phyloP scores from a whole-genome alignment of 2,113 vertebrate genomes.

The Edolisoma coerulescens region DNA sequence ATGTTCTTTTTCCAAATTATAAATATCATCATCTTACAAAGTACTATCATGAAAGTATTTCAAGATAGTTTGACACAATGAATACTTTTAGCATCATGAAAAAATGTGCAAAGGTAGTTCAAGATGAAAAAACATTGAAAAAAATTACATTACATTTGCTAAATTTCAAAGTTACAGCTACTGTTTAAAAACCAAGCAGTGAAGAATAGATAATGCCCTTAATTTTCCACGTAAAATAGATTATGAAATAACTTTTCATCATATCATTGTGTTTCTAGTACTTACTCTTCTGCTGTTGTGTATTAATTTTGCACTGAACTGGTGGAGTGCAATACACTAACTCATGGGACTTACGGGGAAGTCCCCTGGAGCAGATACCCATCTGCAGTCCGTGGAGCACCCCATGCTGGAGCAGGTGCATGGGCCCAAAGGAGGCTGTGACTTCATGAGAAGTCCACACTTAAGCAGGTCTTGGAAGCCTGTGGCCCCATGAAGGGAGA shows the following conservation, averaged over 20 bases:
- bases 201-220: neutral
- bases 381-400: neutral
- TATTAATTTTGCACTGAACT: neutral
- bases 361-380: neutral
- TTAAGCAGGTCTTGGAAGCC: neutral
- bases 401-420: neutral
- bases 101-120: neutral
- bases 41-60: neutral
- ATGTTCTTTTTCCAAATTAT: neutral
- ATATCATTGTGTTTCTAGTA: neutral
- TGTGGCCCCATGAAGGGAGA: neutral
- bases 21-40: neutral
- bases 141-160: neutral
- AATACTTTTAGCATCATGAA: neutral
- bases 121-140: neutral
- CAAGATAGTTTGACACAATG: neutral
- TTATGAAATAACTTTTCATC: neutral
- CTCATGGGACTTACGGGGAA: rapidly evolving
- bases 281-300: neutral
- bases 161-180: neutral
- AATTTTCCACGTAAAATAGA: neutral
- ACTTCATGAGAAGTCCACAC: rapidly evolving
- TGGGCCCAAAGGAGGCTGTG: neutral
- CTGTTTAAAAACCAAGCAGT: neutral
- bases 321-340: neutral